Percentiles rank a stretch among this genome's conserved stretches.
phyloP scores from a whole-genome alignment of 2,888 invertebrate species.

The Schizaphis graminum region DNA sequence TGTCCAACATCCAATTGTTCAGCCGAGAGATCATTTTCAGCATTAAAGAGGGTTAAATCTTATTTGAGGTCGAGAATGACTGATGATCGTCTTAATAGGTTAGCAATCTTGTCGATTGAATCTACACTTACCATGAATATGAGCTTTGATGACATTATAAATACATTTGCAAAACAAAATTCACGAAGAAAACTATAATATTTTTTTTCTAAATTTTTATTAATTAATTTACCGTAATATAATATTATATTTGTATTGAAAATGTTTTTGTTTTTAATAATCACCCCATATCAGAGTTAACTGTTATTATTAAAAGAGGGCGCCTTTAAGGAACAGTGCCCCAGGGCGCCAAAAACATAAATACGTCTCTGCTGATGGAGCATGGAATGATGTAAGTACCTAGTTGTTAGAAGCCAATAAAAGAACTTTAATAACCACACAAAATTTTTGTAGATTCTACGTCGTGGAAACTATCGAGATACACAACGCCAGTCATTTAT shows the following conservation, averaged over 20 bases:
- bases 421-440: too few species aligned
- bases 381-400: too few species aligned
- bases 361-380: too few species aligned
- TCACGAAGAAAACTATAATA: not conserved
- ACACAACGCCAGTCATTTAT: too few species aligned
- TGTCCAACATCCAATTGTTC: slow-evolving; percentile 32
- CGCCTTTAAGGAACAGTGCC: too few species aligned
- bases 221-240: not conserved
- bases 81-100: slow-evolving; percentile 5
- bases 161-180: slow-evolving; percentile 22
- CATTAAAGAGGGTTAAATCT: not conserved
- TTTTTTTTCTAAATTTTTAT: not conserved
- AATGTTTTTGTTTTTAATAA: not conserved
- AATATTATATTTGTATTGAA: not conserved
- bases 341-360: too few species aligned
- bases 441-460: too few species aligned
- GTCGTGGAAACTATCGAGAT: too few species aligned
- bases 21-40: slow-evolving; percentile 16
- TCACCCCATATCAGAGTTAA: too few species aligned
- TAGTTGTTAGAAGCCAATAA: too few species aligned
- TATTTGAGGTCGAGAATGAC: slow-evolving; percentile 16
- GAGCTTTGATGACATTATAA: slow-evolving; percentile 27
- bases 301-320: too few species aligned
- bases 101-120: not conserved
- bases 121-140: not conserved